Base-by-base conservation (phyloP, 2,113 vertebrate genomes). In the Heliornis fulica region DNA sequence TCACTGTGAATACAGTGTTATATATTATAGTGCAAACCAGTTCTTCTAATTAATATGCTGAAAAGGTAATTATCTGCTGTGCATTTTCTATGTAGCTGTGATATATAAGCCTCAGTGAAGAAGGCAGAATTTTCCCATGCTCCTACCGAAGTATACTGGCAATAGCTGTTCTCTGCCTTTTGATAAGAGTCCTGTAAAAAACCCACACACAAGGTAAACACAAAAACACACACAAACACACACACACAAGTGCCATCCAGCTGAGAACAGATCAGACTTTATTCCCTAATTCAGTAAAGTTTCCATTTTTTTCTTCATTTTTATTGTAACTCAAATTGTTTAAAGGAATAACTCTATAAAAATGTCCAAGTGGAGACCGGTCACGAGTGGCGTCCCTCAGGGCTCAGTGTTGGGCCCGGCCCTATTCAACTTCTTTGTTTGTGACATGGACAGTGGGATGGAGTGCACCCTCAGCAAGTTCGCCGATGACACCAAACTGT, bases 21-120 rank as follows among this genome's bases (percentile, higher is more conserved):
- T 16, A 26, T 9, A 31, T 78, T 81, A n/a, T 4, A 93, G 12
- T 22, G n/a, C 14, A 82, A 87, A 91, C 2, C 14, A 64, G 11
- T 10, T 94, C 31, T 93, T 89, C 38, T 68, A 79, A 89, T 72
- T 68, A 75, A 72, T 79, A 59, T 48, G 11, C 19, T 83, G 43
- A 51, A 79, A 93, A 56, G 6, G 5, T 82, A 64, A 40, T 63
- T 64, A 59, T 78, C 31, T 53, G 13, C 12, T 60, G 12, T 68
- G 43, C 5, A 63, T 89, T 87, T 79, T 40, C 15, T 56, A 4
- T 51, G 11, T 68, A 43, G 4, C 20, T 82, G 29, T 46, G 36
- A 64, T 56, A 23, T 75, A 10, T 8, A 63, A 29, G 64, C 17
- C 5, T 14, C 43, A 82, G 29, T 31, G 38, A 84, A 81, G 20